phyloP scores from a whole-genome alignment of 2,113 vertebrate species.

The Chloebia gouldiae region DNA sequence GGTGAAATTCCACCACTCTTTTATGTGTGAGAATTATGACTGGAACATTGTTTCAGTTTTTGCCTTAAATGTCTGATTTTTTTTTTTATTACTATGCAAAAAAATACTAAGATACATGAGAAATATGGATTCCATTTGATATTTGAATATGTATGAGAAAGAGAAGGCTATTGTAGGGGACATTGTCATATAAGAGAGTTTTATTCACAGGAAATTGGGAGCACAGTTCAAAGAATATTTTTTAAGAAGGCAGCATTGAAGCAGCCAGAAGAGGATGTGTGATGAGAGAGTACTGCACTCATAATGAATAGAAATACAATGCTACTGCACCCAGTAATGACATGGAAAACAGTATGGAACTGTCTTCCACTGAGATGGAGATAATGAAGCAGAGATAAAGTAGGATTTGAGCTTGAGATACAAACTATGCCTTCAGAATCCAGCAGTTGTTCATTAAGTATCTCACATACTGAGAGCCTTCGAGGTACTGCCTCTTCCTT shows the following conservation, averaged over 20 bases:
- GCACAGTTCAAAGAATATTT: constrained; percentile 27
- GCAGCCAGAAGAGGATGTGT: background rate
- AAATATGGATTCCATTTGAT: background rate
- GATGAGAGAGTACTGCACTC: background rate
- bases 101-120: background rate
- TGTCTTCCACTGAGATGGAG: background rate
- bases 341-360: background rate
- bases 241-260: constrained; percentile 1
- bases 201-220: constrained; percentile 32
- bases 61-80: background rate
- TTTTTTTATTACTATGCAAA: background rate
- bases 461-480: background rate
- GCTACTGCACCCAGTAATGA: background rate
- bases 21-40: background rate
- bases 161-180: background rate
- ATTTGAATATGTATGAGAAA: constrained; percentile 28
- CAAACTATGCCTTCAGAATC: background rate
- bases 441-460: background rate
- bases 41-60: background rate
- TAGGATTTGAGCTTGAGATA: background rate
- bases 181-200: background rate
- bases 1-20: background rate
- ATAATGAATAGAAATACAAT: constrained; percentile 24
- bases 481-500: background rate
- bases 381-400: background rate